Evolutionary conservation across 2,113 vertebrate genomes (phyloP).

Genomic region (Ailurus styani): DNA sequence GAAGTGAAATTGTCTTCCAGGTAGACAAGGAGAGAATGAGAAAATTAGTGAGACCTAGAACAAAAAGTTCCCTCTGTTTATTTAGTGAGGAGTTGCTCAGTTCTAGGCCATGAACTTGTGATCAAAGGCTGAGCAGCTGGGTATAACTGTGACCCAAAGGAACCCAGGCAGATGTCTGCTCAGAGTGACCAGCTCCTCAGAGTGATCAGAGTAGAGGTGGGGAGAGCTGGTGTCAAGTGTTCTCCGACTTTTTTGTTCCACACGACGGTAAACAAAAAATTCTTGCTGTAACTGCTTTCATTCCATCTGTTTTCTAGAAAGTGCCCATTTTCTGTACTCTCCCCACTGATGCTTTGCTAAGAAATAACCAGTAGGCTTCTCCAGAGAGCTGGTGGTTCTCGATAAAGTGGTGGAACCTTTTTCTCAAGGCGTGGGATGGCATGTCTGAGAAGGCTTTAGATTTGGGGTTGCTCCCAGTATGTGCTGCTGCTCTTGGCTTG

Average conservation of each 20-base stretch:
- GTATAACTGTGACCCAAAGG: not conserved
- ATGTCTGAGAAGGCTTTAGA: not conserved
- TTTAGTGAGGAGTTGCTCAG: not conserved
- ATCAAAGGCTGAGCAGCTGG: not conserved
- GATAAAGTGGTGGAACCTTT: not conserved
- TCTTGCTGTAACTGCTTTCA: not conserved
- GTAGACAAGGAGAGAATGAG: not conserved
- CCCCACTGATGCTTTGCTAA: not conserved
- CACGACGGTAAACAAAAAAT: not conserved
- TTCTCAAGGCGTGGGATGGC: not conserved
- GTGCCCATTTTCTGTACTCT: not conserved
- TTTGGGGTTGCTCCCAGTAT: not conserved
- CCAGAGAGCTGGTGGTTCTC: not conserved
- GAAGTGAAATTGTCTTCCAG: not conserved
- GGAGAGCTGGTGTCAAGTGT: not conserved
- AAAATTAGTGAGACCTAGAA: not conserved
- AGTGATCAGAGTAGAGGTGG: not conserved
- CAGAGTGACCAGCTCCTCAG: not conserved
- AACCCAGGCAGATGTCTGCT: not conserved
- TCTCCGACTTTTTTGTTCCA: not conserved
- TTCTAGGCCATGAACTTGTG: not conserved
- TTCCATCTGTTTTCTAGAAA: conserved; percentile 27
- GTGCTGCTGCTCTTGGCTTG: not conserved
- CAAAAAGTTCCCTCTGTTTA: not conserved
- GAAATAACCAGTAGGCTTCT: not conserved